Evolutionary conservation across 1,140 invertebrate species (phyloP).

Genomic region (Melanaphis sacchari): DNA sequence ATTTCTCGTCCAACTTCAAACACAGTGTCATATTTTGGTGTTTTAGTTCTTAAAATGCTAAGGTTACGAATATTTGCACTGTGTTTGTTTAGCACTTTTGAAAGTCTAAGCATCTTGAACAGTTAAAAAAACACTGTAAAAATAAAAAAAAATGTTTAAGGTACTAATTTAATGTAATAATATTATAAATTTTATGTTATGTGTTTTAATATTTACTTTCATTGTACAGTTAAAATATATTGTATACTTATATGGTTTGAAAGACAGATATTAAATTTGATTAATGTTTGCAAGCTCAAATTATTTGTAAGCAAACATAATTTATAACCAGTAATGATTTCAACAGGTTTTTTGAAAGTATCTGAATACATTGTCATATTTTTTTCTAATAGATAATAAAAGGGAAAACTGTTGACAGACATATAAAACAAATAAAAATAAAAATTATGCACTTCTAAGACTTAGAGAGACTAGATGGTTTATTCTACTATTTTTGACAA

Average conservation of each 20-base stretch:
- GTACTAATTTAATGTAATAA: background rate
- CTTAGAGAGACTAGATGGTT: background rate
- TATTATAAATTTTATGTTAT: background rate
- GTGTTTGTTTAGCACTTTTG: background rate
- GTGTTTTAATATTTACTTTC: background rate
- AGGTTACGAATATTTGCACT: background rate
- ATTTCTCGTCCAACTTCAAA: slow-evolving; percentile 59
- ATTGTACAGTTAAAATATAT: background rate
- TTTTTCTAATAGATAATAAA: background rate
- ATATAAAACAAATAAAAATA: background rate
- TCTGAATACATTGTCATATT: background rate
- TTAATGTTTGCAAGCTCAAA: background rate
- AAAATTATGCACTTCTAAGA: background rate
- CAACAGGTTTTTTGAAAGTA: background rate
- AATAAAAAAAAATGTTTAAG: background rate
- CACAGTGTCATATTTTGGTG: background rate
- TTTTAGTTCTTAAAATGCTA: slow-evolving; percentile 9
- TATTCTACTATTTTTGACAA: background rate
- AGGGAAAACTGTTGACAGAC: background rate
- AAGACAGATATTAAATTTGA: background rate
- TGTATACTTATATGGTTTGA: background rate
- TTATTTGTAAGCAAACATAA: background rate
- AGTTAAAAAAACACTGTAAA: background rate
- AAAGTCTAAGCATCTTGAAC: slow-evolving; percentile 23
- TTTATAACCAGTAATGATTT: background rate